Evolutionary conservation across 1,140 invertebrate species (phyloP).

Genomic region (Drosophila varians): DNA sequence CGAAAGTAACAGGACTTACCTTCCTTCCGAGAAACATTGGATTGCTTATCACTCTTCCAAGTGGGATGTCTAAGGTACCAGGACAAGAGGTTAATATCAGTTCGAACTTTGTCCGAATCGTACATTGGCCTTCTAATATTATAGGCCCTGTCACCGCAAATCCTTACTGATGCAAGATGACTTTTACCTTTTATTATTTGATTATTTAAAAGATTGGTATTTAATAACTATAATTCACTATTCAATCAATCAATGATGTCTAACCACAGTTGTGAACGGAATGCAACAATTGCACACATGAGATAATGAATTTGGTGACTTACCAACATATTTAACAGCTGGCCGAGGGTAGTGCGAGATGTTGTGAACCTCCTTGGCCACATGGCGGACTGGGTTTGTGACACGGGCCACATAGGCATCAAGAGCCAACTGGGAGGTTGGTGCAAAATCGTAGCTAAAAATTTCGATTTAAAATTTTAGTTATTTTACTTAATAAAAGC

Average conservation of each 20-base stretch:
- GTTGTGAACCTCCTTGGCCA: slow-evolving; percentile 78
- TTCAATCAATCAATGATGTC: slow-evolving; percentile 31
- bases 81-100: slow-evolving; percentile 90
- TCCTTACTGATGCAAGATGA: slow-evolving; percentile 90
- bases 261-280: slow-evolving; percentile 38
- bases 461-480: too few relatives aligned
- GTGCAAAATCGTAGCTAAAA: slow-evolving; percentile 63
- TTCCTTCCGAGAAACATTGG: slow-evolving; percentile 56
- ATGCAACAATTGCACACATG: slow-evolving; percentile 5
- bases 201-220: slow-evolving; percentile 83
- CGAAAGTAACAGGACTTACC: slow-evolving; percentile 66
- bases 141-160: slow-evolving; percentile 90
- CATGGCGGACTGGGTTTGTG: slow-evolving; percentile 78
- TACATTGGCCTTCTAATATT: slow-evolving; percentile 87
- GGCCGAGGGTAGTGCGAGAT: slow-evolving; percentile 73
- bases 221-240: slow-evolving; percentile 63
- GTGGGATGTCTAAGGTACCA: slow-evolving; percentile 90
- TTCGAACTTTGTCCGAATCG: slow-evolving; percentile 84
- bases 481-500: background rate
- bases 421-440: slow-evolving; percentile 68
- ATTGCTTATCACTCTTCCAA: slow-evolving; percentile 68
- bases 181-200: slow-evolving; percentile 85
- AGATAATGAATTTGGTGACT: slow-evolving; percentile 27
- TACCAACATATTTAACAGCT: slow-evolving; percentile 81
- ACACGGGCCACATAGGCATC: slow-evolving; percentile 78